These are phyloP conservation scores for Drosophila watanabei DNA, from an alignment of 1,140 invertebrate species.

Conservation along the genomic window DNA sequence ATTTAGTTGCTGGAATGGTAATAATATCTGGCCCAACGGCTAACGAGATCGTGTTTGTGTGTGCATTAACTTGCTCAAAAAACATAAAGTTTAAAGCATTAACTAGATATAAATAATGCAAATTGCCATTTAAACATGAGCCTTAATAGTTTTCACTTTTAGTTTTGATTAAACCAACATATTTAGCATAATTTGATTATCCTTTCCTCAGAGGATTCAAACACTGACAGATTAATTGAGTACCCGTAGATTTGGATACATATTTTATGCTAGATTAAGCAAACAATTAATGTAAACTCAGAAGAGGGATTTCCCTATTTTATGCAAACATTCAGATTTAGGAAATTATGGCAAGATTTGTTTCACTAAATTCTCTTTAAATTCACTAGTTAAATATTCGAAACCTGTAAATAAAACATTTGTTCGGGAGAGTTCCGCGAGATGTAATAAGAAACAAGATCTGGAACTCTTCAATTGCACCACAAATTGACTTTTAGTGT, in stretches of 20 bases:
- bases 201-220: not conserved
- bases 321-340: constrained; percentile 10
- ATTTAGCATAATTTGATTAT: constrained; percentile 18
- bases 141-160: constrained; percentile 1
- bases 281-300: constrained; percentile 8
- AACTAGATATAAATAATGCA: constrained; percentile 6
- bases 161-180: constrained; percentile 14
- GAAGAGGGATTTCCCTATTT: not conserved
- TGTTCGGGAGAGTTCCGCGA: not conserved
- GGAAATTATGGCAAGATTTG: not conserved
- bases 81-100: constrained; percentile 3
- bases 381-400: not conserved
- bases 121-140: constrained; percentile 9
- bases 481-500: constrained; percentile 70
- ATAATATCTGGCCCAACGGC: not conserved
- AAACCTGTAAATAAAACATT: constrained; percentile 9
- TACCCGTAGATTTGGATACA: not conserved
- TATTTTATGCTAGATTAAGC: constrained; percentile 10
- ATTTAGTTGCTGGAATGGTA: constrained; percentile 13
- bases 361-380: not conserved
- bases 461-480: constrained; percentile 28
- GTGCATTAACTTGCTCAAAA: constrained; percentile 9
- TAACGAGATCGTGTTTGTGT: constrained; percentile 9
- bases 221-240: constrained; percentile 11
- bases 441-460: constrained; percentile 1